Evolutionary conservation across 2,888 invertebrate species (phyloP).

Genomic region (Pseudolycoriella hygida): DNA sequence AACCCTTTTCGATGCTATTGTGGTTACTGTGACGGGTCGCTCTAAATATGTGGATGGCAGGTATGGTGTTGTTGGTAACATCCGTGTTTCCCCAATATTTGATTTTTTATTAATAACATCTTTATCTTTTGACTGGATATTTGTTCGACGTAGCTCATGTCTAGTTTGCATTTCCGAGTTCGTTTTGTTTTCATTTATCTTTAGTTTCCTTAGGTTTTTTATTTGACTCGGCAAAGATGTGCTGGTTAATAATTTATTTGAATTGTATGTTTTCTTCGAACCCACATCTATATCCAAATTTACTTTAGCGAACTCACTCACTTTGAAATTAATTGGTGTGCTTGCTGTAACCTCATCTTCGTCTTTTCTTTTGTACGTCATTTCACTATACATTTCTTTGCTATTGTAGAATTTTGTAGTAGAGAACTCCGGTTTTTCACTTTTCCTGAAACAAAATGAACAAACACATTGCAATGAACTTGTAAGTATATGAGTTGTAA

Average conservation of each 20-base stretch:
- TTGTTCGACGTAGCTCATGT: not conserved
- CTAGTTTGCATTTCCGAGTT: not conserved
- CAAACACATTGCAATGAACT: no score
- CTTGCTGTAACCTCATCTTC: not conserved
- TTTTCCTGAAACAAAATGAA: not conserved
- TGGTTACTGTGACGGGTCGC: no score
- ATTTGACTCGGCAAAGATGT: not conserved
- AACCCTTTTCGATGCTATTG: no score
- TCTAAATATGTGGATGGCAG: no score
- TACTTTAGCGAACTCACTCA: not conserved
- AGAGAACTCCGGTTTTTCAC: constrained; percentile 2
- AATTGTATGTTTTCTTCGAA: not conserved
- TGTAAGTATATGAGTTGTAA: no score
- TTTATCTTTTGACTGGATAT: not conserved
- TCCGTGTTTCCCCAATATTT: no score
- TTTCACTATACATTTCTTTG: constrained; percentile 27
- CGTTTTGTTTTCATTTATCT: not conserved
- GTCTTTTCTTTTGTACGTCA: constrained; percentile 8
- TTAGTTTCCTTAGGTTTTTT: not conserved
- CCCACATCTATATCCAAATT: not conserved
- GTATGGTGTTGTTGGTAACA: no score
- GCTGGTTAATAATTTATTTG: not conserved
- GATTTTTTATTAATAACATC: not conserved
- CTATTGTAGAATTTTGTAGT: constrained; percentile 30
- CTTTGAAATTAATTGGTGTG: not conserved